These are phyloP conservation scores for Glaucomys volans DNA, from an alignment of 2,113 vertebrate genomes.

Conservation along the genomic window DNA sequence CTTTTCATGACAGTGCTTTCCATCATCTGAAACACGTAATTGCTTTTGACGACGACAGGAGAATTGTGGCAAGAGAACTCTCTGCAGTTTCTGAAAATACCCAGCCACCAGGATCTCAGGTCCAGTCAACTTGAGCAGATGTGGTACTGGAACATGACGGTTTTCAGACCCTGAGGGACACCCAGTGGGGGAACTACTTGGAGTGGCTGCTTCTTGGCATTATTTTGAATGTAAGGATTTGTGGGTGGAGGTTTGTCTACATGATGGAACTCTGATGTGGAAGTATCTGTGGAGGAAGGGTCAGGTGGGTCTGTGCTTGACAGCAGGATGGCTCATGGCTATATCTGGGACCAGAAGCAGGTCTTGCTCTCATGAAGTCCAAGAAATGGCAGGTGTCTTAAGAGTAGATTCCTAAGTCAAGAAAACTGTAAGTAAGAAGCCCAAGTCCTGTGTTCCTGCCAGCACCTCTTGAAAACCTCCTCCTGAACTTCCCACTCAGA, in stretches of 20 bases:
- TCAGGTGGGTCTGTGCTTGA: background rate
- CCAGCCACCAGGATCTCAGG: background rate
- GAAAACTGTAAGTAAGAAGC: background rate
- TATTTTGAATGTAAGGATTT: background rate
- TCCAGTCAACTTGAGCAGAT: background rate
- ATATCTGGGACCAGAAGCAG: background rate
- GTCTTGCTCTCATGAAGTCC: background rate
- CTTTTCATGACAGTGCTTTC: conserved; percentile 35
- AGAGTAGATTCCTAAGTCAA: background rate
- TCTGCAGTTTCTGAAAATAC: background rate
- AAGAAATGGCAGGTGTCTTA: background rate
- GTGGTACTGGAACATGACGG: background rate
- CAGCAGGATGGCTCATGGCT: background rate
- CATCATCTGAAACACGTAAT: conserved; percentile 63
- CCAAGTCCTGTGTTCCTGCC: conserved; percentile 4
- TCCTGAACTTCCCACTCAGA: conserved; percentile 61
- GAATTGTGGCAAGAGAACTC: conserved; percentile 11
- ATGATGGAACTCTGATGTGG: background rate
- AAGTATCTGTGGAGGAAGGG: background rate
- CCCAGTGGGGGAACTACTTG: accelerated
- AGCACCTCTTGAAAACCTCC: conserved; percentile 67
- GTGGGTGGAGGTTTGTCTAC: background rate
- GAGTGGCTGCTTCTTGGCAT: background rate
- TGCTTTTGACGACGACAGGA: conserved; percentile 61
- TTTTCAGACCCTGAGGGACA: background rate